phyloP scores from a whole-genome alignment of 64 coral and sea anemone genomes.

The Anthopleura sola region DNA sequence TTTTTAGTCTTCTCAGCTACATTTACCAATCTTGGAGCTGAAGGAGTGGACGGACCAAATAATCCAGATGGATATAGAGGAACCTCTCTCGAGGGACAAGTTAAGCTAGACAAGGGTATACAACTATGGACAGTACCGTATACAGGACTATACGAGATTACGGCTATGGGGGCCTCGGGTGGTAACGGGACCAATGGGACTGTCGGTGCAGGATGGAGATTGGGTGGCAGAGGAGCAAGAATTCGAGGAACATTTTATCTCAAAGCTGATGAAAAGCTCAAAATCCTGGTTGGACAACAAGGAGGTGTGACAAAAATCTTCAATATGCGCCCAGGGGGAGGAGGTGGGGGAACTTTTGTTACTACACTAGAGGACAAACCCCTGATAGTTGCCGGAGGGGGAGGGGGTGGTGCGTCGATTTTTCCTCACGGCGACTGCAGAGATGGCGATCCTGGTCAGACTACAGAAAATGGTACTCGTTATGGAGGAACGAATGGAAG shows the following conservation, averaged over 20 bases:
- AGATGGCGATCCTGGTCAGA: constrained; percentile 66
- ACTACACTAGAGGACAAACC: constrained; percentile 7
- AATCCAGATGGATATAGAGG: constrained; percentile 41
- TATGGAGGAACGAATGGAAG: constrained; percentile 43
- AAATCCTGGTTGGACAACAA: constrained; percentile 65
- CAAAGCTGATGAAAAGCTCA: constrained; percentile 21
- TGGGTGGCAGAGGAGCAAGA: constrained; percentile 59
- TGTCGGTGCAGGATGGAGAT: neutral
- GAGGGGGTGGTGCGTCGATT: constrained; percentile 61
- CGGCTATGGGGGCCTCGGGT: constrained; percentile 71
- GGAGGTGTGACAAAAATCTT: neutral
- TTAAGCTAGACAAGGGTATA: constrained; percentile 36
- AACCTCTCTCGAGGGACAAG: constrained; percentile 59
- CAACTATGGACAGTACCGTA: constrained; percentile 71
- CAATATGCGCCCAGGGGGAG: constrained; percentile 14
- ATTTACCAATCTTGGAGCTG: constrained; percentile 53
- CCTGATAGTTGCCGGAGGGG: constrained; percentile 64
- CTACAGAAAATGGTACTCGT: constrained; percentile 51
- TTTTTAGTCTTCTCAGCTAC: constrained; percentile 6
- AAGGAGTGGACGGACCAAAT: constrained; percentile 16
- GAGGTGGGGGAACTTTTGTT: constrained; percentile 81
- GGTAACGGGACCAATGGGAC: constrained; percentile 46
- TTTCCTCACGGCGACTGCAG: neutral
- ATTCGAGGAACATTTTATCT: constrained; percentile 53
- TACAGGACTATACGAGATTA: constrained; percentile 52